These are phyloP conservation scores for Caracal caracal DNA, from an alignment of 2,113 vertebrate species.

Conservation along the genomic window DNA sequence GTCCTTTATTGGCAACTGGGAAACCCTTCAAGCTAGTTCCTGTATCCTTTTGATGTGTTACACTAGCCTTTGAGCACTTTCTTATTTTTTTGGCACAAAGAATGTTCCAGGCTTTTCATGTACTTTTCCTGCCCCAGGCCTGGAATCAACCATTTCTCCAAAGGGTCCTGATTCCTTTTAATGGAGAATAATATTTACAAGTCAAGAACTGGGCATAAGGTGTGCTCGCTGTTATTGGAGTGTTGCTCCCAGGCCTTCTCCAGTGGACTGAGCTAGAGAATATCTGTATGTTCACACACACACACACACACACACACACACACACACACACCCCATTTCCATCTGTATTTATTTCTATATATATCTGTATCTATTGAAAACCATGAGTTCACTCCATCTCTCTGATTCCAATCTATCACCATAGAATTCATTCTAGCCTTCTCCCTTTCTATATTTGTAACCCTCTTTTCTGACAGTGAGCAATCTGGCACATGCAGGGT, in stretches of 20 bases:
- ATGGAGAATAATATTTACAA: not conserved
- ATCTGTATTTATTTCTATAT: not conserved
- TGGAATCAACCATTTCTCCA: not conserved
- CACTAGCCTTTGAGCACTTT: not conserved
- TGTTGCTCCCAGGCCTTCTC: not conserved
- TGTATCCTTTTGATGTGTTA: not conserved
- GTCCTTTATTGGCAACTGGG: not conserved
- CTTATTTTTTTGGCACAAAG: not conserved
- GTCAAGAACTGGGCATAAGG: not conserved
- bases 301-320: no score
- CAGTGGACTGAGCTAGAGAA: not conserved
- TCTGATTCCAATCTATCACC: not conserved
- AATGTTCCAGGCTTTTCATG: not conserved
- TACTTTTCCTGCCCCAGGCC: not conserved
- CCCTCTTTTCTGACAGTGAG: not conserved
- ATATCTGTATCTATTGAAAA: not conserved
- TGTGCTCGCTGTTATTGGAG: not conserved
- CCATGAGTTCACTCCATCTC: not conserved
- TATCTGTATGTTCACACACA: not conserved
- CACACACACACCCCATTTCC: not conserved
- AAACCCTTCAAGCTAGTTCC: not conserved
- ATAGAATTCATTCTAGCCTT: not conserved
- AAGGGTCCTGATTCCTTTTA: not conserved
- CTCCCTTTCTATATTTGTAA: constrained; percentile 9
- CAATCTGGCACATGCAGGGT: not conserved